These are phyloP conservation scores for Diadema setosum DNA, from an alignment of 35 echinoderm and acorn worm genomes.

Conservation along the genomic window DNA sequence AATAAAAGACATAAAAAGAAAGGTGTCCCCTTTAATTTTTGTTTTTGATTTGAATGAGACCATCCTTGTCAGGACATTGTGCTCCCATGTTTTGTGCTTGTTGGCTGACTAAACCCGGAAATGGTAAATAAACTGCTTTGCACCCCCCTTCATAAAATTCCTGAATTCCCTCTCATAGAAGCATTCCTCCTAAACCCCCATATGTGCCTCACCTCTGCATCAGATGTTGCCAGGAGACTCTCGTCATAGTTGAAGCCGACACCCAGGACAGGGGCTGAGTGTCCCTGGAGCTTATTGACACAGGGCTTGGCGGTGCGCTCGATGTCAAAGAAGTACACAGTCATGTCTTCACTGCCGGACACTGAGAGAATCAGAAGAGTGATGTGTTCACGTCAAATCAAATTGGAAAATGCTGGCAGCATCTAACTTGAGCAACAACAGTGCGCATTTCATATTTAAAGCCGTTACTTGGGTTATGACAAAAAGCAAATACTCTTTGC, in stretches of 20 bases:
- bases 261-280: constrained; percentile 80
- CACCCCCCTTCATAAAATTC: background rate
- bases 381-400: too few relatives aligned
- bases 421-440: too few relatives aligned
- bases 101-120: background rate
- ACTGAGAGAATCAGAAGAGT: too few relatives aligned
- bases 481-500: too few relatives aligned
- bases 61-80: background rate
- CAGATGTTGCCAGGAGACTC: constrained; percentile 87
- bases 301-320: constrained; percentile 79
- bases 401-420: too few relatives aligned
- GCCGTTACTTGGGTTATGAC: too few relatives aligned
- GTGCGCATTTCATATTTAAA: too few relatives aligned
- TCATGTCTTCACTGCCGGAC: constrained; percentile 97
- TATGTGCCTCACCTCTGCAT: constrained; percentile 78
- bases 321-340: constrained; percentile 96
- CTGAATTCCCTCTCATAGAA: too few relatives aligned
- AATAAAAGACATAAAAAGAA: background rate
- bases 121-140: too few relatives aligned
- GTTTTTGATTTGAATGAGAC: background rate
- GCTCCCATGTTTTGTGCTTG: background rate
- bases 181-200: background rate
- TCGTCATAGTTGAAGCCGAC: constrained; percentile 99
- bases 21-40: background rate
- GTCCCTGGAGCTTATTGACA: constrained; percentile 96